phyloP scores from a whole-genome alignment of 2,113 vertebrate species.

The Heliornis fulica region DNA sequence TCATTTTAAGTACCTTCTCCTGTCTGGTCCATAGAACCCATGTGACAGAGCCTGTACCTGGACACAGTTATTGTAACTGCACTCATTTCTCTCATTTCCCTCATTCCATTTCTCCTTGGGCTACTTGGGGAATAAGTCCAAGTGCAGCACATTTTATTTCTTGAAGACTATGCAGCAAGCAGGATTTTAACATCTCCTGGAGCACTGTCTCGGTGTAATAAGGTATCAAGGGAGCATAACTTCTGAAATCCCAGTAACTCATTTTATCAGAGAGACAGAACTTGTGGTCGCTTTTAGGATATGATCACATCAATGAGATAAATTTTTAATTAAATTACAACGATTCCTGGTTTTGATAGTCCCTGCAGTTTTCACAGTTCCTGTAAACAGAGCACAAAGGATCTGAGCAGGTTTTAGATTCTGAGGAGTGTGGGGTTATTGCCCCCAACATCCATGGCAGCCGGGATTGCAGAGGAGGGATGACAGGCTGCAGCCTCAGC shows the following conservation, averaged over 20 bases:
- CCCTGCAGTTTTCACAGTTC: not conserved
- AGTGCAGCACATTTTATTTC: not conserved
- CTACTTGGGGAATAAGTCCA: not conserved
- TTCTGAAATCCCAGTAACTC: not conserved
- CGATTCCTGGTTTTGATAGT: not conserved
- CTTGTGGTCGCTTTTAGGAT: not conserved
- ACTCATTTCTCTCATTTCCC: not conserved
- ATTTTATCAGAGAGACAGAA: not conserved
- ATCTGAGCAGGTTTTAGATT: not conserved
- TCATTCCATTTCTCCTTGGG: not conserved
- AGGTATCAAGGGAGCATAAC: not conserved
- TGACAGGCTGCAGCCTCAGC: not conserved
- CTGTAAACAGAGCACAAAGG: not conserved
- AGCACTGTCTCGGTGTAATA: not conserved
- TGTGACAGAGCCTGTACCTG: not conserved
- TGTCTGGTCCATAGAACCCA: not conserved
- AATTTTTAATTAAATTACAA: conserved; percentile 23
- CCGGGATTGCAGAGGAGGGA: not conserved
- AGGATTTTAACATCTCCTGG: not conserved
- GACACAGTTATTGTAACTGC: not conserved
- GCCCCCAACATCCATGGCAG: not conserved
- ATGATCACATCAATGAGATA: not conserved
- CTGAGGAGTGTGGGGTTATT: not conserved
- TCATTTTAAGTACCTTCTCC: not conserved
- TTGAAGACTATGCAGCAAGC: not conserved